Base-by-base conservation (phyloP, 2,797 vertebrate species). In the Dromococcyx pavoninus region DNA sequence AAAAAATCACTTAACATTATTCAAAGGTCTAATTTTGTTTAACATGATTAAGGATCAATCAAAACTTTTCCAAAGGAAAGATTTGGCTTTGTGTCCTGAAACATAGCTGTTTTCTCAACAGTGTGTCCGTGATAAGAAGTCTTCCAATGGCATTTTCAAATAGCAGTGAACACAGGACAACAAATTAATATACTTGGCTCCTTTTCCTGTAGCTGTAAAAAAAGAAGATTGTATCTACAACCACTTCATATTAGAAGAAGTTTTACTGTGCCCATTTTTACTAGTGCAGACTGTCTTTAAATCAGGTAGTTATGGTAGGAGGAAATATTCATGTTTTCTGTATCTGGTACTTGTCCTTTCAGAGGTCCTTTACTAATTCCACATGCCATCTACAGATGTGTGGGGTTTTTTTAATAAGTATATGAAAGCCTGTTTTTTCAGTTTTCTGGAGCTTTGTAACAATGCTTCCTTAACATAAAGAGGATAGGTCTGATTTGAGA, bases 91-190 rank as follows among this genome's bases (percentile, higher is more conserved):
- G 44, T 70, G 19, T 62, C 33, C 19, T 50, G 60, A 65, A 86
- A 76, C 7, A 23, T 46, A 43, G 30, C 6, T 41, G 4, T 37
- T 89, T 74, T 56, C 16, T 17, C 12, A 62, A 23, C 2, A 61
- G 72, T 4, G 7, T 39, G 8, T 21, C 33, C 30, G 86, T 58
- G 27, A 32, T 32, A 70, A 21, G 48, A 54, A 57, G 53, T 1
- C 2, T 86, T 77, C 30, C 35, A 84, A 58, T 6, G 10, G 4
- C 8, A 43, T 71, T 86, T 76, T 76, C 14, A 70, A 66, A 73
- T 33, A 5, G 3, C 50, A 75, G 37, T 44, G 41, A 88, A 83
- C 12, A 53, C 0, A 25, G 9, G 0, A 23, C 4, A 69, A 32
- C 9, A 69, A 66, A 54, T 27, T 44, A 83, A 44, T 43, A 48